Conservation (phyloP, 2,888 invertebrate species). For the Omphaloscelis lunosa region DNA sequence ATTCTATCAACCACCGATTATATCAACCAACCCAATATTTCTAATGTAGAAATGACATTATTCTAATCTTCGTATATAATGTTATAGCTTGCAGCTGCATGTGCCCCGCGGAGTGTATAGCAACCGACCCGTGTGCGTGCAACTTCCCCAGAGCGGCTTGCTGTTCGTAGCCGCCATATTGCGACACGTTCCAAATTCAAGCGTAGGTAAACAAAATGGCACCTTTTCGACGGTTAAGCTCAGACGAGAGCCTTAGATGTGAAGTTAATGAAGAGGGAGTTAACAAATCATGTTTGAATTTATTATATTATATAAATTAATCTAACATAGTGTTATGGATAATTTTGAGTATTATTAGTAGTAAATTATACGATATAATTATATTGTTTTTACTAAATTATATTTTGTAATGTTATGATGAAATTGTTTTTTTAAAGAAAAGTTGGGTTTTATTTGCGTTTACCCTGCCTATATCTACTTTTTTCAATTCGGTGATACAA, state of each 20-base stretch:
- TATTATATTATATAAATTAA: constrained; percentile 40
- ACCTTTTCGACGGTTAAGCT: constrained; percentile 31
- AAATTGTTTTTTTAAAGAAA: constrained; percentile 22
- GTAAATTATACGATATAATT: constrained; percentile 40
- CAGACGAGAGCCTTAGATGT: constrained; percentile 1
- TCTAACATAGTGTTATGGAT: constrained; percentile 63
- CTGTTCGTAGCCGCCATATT: constrained; percentile 77
- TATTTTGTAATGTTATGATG: constrained; percentile 50
- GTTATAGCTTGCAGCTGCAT: constrained; percentile 84
- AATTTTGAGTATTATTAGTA: constrained; percentile 61
- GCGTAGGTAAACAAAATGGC: constrained; percentile 65
- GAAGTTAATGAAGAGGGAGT: constrained; percentile 14
- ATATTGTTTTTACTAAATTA: constrained; percentile 55
- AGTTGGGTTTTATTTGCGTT: background rate
- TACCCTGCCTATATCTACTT: background rate
- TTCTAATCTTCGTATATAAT: background rate
- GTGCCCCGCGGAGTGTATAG: constrained; percentile 84
- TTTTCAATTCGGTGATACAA: background rate
- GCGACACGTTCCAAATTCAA: constrained; percentile 76
- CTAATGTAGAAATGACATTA: background rate
- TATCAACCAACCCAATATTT: too few species aligned
- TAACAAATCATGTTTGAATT: constrained; percentile 51
- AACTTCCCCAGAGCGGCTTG: constrained; percentile 84
- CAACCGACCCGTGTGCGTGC: constrained; percentile 86
- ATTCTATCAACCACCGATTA: too few species aligned